Conservation (phyloP, 2,797 vertebrate species). For the Moxostoma hubbsi region DNA sequence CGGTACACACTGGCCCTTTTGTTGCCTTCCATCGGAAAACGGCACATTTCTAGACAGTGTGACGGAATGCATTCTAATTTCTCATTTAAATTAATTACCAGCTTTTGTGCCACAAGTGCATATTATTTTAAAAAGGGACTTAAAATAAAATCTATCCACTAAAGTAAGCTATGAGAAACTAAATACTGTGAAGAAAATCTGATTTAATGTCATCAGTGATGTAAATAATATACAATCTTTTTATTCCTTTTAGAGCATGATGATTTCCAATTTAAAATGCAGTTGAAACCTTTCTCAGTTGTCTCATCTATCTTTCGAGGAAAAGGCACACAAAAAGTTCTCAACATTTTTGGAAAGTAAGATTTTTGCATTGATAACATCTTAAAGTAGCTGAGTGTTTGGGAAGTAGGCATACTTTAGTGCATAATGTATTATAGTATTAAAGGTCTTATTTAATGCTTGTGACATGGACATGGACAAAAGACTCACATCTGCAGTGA, state of each 20-base stretch:
- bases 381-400: no score
- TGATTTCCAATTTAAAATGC: no score
- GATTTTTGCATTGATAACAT: no score
- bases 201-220: background rate
- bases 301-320: no score
- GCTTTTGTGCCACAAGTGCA: conserved; percentile 27
- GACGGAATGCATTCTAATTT: conserved; percentile 16
- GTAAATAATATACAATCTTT: background rate
- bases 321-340: no score
- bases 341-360: no score
- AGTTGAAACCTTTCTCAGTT: no score
- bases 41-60: conserved; percentile 9
- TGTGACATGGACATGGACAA: background rate
- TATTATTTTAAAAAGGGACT: background rate
- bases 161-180: background rate
- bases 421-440: background rate
- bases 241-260: no score
- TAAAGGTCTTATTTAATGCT: background rate
- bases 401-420: no score
- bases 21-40: background rate
- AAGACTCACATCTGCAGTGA: conserved; percentile 32
- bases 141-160: background rate
- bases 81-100: conserved; percentile 41
- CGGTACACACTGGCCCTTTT: conserved; percentile 27
- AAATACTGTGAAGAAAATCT: background rate